Evolutionary conservation across 2,113 vertebrate species (phyloP), one percentile per base, ranked within the genome.

Genomic region (Lepidothrix coronata): DNA sequence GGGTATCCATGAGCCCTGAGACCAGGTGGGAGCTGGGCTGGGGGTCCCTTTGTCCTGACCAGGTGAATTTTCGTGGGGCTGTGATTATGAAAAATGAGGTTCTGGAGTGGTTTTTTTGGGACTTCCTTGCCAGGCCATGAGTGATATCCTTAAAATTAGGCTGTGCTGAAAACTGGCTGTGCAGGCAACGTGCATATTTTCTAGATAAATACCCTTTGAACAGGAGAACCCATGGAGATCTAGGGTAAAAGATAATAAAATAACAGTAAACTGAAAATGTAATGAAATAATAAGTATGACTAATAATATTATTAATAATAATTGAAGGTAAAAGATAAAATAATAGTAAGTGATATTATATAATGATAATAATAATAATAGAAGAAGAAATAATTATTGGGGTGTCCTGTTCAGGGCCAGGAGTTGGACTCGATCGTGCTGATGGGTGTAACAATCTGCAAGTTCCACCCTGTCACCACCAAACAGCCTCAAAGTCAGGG

Each of bases 391-490:
- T 14, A 22, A 13, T 58, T n/a, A 21, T 58, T 58, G 55, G 55
- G 12, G 33, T 58, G 55, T 28, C 51, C 51, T 52, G 17, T 55
- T 17, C 54, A 55, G 33, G 55, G 11, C 33, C 33, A 58, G 31
- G 55, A 58, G 55, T n/a, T 58, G 57, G 33, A 57, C 55, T 57
- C 19, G 8, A 14, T 23, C 9, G 21, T 58, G 33, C 57, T 58
- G 21, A 23, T 35, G 57, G 22, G 57, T 58, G 23, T 49, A 49
- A 49, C 23, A 24, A 49, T 22, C 17, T 57, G 19, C 27, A 14
- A 13, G 24, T 27, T 49, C 37, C 44, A 24, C 0, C 1, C 30
- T n/a, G 16, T 22, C 14, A 10, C 24, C 16, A 23, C 33, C 2
- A 0, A n/a, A 31, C 28, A 62, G 22, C 33, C 62, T 14, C 8